Evolutionary conservation across 2,888 invertebrate genomes (phyloP).

Genomic region (Falcaria lacertinaria): DNA sequence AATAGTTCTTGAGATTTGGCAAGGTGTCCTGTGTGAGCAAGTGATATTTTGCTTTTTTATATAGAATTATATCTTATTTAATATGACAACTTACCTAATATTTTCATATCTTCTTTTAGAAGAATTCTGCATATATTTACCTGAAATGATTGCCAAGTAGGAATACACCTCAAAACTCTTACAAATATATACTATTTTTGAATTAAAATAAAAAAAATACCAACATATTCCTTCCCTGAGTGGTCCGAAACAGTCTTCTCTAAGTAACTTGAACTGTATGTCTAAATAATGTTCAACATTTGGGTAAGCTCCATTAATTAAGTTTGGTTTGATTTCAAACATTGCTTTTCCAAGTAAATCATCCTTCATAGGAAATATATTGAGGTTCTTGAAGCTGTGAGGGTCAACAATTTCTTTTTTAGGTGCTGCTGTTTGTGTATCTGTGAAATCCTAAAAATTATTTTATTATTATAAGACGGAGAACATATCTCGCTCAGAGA

Average conservation of each 20-base stretch:
- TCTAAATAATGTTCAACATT: conserved; percentile 87
- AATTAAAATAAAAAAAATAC: conserved; percentile 26
- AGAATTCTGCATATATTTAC: conserved; percentile 72
- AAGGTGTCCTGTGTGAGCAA: too few relatives aligned
- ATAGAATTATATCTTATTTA: not conserved
- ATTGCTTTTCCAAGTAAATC: conserved; percentile 73
- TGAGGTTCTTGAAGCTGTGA: conserved; percentile 47
- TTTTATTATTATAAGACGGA: too few relatives aligned
- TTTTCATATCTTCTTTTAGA: conserved; percentile 60
- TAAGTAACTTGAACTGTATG: conserved; percentile 86
- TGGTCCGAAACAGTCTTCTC: conserved; percentile 89
- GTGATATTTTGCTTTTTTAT: too few relatives aligned
- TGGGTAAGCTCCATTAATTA: conserved; percentile 81
- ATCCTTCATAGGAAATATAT: conserved; percentile 66
- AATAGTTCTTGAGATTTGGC: too few relatives aligned
- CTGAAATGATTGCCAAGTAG: conserved; percentile 28
- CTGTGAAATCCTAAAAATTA: conserved; percentile 12
- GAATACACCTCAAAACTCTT: not conserved
- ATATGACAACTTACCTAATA: conserved; percentile 48
- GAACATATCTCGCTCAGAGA: too few relatives aligned
- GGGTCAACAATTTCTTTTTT: conserved; percentile 21
- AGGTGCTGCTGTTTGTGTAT: not conserved
- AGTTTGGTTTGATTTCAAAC: conserved; percentile 71
- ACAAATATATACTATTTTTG: not conserved
- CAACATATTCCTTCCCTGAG: conserved; percentile 83